Base-by-base conservation (phyloP, 1,140 invertebrate genomes). In the Drosophila trapezifrons region DNA sequence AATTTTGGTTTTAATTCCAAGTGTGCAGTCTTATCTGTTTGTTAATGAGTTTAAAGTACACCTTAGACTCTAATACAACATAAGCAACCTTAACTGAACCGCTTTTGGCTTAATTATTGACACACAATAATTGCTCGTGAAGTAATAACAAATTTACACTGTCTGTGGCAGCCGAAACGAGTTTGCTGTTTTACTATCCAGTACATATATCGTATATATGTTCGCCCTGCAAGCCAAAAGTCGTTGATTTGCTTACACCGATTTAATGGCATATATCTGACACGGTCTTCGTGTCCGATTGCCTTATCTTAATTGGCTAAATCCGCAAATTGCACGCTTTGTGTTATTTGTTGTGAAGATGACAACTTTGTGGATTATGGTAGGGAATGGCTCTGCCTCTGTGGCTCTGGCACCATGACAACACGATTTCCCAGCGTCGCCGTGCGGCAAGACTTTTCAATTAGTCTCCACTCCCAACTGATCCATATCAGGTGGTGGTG, bases 401-500 rank as follows among this genome's bases (percentile, higher is more conserved):
- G 64, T 17, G 64, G 58, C 32, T 40, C 13, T 5, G 43, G 25
- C 42, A 57, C 52, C 65, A 70, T 49, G 52, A 46, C 42, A 58
- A 47, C 67, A 71, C 51, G 65, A 71, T 71, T 71, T 71, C 25
- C 69, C 66, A 58, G 7, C 27, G 10, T 27, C 35, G 47, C 27
- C 47, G 47, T 51, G 45, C 17, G 3, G 38, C 69, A 82, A 79
- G 58, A 75, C 42, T 82, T 87, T 82, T 86, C 76, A 86, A 87
- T 87, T 87, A 83, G 54, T 51, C 65, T 69, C 75, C 83, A 86
- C 83, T 83, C 71, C 79, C 63, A 76, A 55, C 74, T 79, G 83
- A 86, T 86, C 79, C 62, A 83, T 87, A 86, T 86, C 83, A 77
- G 78, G 66, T 83, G 76, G 40, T 83, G 76, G 40, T 77, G 38